Percentiles rank a stretch among this genome's conserved stretches.
Evolutionary conservation across 2,888 invertebrate genomes (phyloP).

Genomic region (Drosophila birchii): DNA sequence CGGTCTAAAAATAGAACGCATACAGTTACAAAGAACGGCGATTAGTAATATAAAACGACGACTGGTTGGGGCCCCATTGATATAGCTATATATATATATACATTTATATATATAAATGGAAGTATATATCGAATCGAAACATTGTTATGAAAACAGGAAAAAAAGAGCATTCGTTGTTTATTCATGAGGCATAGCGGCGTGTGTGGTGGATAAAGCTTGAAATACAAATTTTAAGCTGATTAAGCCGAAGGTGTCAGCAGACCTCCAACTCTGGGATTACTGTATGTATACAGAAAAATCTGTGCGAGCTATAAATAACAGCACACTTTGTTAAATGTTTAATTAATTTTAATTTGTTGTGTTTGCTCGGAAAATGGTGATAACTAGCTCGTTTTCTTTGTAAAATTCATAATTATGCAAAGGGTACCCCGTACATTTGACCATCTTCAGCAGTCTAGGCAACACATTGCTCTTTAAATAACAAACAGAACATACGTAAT

Average conservation of each 20-base stretch:
- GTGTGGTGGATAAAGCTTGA: conserved; percentile 30
- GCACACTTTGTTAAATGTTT: conserved; percentile 10
- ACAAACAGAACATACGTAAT: neutral
- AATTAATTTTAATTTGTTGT: conserved; percentile 7
- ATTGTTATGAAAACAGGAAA: conserved; percentile 40
- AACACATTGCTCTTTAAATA: neutral
- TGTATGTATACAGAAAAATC: conserved; percentile 19
- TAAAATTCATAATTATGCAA: neutral
- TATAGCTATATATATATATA: conserved; percentile 10
- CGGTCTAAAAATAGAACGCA: conserved; percentile 56
- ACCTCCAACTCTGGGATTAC: conserved; percentile 16
- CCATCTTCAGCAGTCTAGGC: neutral
- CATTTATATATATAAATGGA: conserved; percentile 1
- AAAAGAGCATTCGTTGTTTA: conserved; percentile 36
- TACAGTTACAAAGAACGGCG: conserved; percentile 46
- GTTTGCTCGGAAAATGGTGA: neutral
- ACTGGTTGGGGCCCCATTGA: conserved; percentile 21
- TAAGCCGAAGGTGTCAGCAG: conserved; percentile 28
- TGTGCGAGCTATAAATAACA: conserved; percentile 12
- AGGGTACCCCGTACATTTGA: neutral
- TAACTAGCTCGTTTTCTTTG: neutral
- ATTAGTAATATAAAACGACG: conserved; percentile 51
- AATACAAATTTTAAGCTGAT: conserved; percentile 26
- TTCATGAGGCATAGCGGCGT: conserved; percentile 29
- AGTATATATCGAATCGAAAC: conserved; percentile 17